A percentile compares a stretch with the other conserved stretches of the same genome.
phyloP scores from a whole-genome alignment of 2,797 vertebrate species.

The Malurus leucopterus region DNA sequence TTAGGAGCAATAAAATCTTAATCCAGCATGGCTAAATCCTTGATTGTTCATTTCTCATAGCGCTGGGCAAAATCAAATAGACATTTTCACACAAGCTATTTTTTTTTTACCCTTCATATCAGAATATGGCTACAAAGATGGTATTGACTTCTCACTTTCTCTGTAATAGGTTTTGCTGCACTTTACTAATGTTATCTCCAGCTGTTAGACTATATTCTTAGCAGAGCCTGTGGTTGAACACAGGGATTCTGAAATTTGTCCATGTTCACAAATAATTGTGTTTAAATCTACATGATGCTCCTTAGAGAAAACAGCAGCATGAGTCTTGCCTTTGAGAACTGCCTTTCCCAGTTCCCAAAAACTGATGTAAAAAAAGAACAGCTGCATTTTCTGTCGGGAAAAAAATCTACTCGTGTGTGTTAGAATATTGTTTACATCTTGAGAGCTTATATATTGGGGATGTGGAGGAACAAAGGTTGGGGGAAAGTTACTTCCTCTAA shows the following conservation, averaged over 20 bases:
- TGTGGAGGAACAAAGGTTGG: not conserved
- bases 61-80: slow-evolving; percentile 4
- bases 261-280: not conserved
- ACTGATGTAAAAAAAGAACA: not conserved
- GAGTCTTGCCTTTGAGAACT: not conserved
- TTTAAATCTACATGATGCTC: not conserved
- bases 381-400: not conserved
- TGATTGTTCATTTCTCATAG: not conserved
- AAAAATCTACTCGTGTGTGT: not conserved
- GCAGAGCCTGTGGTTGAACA: not conserved
- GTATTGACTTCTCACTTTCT: not conserved
- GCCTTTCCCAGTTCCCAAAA: not conserved
- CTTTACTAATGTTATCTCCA: not conserved
- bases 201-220: not conserved
- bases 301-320: not conserved
- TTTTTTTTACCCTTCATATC: not conserved
- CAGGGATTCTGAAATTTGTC: not conserved
- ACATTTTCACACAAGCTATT: not conserved
- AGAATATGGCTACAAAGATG: not conserved
- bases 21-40: not conserved
- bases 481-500: not conserved
- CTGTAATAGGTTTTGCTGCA: not conserved
- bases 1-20: not conserved
- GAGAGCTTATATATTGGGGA: not conserved
- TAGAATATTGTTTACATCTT: not conserved